Percentiles rank a stretch among this genome's conserved stretches.
Conservation (phyloP, 2,797 vertebrate genomes). For the Momotus momota region DNA sequence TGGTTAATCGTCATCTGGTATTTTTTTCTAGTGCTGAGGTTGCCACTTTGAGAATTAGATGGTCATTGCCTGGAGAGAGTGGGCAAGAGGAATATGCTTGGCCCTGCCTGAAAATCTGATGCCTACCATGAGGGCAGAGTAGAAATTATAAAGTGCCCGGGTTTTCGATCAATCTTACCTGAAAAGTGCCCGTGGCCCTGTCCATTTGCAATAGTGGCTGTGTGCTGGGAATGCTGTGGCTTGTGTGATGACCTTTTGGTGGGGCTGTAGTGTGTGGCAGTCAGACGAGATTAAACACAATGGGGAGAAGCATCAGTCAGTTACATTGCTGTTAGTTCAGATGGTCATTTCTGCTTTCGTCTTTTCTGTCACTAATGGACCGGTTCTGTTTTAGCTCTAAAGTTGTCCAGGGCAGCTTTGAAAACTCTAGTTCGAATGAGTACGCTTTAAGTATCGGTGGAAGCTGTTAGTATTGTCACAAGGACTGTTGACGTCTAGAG, state of each 20-base stretch:
- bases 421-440: not conserved
- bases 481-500: not conserved
- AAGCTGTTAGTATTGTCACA: not conserved
- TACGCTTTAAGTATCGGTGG: not conserved
- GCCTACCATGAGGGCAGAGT: accelerated
- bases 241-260: not conserved
- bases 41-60: not conserved
- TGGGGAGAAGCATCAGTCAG: not conserved
- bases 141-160: not conserved
- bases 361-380: not conserved
- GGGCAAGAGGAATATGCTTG: not conserved
- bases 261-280: not conserved
- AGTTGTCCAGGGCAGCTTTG: not conserved
- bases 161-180: not conserved
- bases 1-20: accelerated
- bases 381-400: not conserved
- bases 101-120: not conserved
- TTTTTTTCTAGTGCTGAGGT: not conserved
- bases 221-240: not conserved
- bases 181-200: not conserved
- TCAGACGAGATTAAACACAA: not conserved
- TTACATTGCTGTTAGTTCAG: not conserved
- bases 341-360: not conserved
- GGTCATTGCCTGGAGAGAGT: not conserved
- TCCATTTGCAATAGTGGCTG: not conserved